Evolutionary conservation across 2,113 vertebrate species (phyloP).

Genomic region (Mustelus asterias): DNA sequence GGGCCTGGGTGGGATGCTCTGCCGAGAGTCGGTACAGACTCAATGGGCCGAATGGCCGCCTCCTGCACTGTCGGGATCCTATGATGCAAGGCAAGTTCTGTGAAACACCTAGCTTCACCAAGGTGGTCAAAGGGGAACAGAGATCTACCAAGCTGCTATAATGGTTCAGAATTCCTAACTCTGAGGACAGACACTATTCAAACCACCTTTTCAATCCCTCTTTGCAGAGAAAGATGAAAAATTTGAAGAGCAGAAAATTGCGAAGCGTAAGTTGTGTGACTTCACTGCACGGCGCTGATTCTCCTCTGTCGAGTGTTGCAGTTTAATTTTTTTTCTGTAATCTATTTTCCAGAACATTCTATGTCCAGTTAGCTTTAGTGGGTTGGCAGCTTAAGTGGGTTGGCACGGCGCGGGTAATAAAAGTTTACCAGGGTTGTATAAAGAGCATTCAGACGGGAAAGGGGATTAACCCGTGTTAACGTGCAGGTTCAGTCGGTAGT

Average conservation of each 20-base stretch:
- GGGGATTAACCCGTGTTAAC: background rate
- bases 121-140: background rate
- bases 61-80: too few relatives aligned
- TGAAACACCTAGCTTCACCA: background rate
- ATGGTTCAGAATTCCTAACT: background rate
- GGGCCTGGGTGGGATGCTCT: too few relatives aligned
- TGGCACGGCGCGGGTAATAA: background rate
- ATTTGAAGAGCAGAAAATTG: background rate
- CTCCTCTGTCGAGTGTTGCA: background rate
- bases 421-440: background rate
- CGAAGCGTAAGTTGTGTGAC: background rate
- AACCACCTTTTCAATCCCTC: background rate
- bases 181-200: background rate
- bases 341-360: too few relatives aligned
- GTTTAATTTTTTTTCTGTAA: background rate
- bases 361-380: background rate
- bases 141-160: background rate
- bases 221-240: slow-evolving; percentile 19
- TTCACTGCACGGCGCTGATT: background rate
- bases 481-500: too few relatives aligned
- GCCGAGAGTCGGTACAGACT: too few relatives aligned
- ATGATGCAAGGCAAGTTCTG: background rate
- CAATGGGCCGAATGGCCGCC: too few relatives aligned
- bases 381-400: background rate
- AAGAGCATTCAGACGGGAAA: background rate